Evolutionary conservation across 2,888 invertebrate genomes (phyloP).

Genomic region (Macrosoma leucophasiata): DNA sequence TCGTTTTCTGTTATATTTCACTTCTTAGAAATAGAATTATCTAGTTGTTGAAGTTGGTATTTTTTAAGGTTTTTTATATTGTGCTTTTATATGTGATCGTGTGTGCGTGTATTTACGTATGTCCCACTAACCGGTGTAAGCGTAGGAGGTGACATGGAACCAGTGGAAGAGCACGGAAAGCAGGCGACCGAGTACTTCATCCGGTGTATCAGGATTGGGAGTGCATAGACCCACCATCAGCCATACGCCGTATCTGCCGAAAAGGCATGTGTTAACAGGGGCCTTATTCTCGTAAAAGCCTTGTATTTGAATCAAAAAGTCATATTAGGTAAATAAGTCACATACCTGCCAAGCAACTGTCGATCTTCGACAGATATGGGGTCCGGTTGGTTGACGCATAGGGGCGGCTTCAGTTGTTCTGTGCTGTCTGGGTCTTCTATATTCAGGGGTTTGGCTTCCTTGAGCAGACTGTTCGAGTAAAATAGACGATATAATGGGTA

Average conservation of each 20-base stretch:
- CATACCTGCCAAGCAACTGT: slow-evolving; percentile 85
- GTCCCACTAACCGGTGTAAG: slow-evolving; percentile 85
- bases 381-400: slow-evolving; percentile 65
- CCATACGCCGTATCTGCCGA: slow-evolving; percentile 94
- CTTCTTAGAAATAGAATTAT: too few species aligned
- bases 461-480: slow-evolving; percentile 78
- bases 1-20: too few species aligned
- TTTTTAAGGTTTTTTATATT: too few species aligned
- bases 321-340: too few species aligned
- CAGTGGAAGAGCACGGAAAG: slow-evolving; percentile 98
- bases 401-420: slow-evolving; percentile 58
- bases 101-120: not conserved
- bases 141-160: slow-evolving; percentile 98
- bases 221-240: slow-evolving; percentile 94
- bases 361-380: slow-evolving; percentile 89
- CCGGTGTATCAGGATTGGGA: slow-evolving; percentile 84
- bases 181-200: slow-evolving; percentile 90
- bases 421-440: slow-evolving; percentile 76
- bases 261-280: too few species aligned
- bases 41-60: too few species aligned
- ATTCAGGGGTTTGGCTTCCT: slow-evolving; percentile 91
- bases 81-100: too few species aligned
- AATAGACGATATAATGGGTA: too few species aligned
- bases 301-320: too few species aligned
- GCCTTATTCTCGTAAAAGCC: too few species aligned